Evolutionary conservation across 1,140 invertebrate species (phyloP).

Genomic region (Ceratoteleas bidentatus): DNA sequence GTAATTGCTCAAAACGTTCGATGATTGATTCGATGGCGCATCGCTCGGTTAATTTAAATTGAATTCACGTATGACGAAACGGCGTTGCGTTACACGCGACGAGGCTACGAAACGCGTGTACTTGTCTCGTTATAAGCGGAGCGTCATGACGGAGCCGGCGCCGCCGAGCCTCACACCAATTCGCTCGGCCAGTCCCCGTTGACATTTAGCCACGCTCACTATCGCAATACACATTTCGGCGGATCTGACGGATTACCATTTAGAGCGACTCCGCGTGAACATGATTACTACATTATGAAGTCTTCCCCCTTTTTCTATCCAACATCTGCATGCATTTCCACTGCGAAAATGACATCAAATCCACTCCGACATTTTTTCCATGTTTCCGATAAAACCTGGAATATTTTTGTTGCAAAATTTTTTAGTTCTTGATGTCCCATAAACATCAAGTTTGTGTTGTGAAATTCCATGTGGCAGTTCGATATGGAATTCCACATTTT

Average conservation of each 20-base stretch:
- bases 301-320: too few species aligned
- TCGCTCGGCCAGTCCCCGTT: conserved; percentile 14
- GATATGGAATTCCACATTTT: too few species aligned
- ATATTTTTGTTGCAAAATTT: too few species aligned
- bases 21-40: conserved; percentile 2
- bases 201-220: conserved; percentile 42
- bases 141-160: conserved; percentile 38
- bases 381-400: too few species aligned
- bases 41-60: conserved; percentile 21
- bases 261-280: conserved; percentile 36
- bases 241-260: conserved; percentile 33
- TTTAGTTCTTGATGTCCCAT: too few species aligned
- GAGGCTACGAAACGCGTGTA: conserved; percentile 17
- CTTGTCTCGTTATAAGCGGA: conserved; percentile 21
- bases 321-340: too few species aligned
- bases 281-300: too few species aligned
- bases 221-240: conserved; percentile 39
- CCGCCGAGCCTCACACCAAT: conserved; percentile 28
- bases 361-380: too few species aligned
- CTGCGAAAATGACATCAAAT: too few species aligned
- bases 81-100: conserved; percentile 13
- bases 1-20: background rate
- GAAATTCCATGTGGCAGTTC: too few species aligned
- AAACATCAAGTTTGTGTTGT: too few species aligned
- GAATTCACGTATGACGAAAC: conserved; percentile 43